A percentile compares a stretch with the other conserved stretches of the same genome.
These are phyloP conservation scores for Hirtodrosophila duncani DNA, from an alignment of 2,888 invertebrate species.

Conservation along the genomic window DNA sequence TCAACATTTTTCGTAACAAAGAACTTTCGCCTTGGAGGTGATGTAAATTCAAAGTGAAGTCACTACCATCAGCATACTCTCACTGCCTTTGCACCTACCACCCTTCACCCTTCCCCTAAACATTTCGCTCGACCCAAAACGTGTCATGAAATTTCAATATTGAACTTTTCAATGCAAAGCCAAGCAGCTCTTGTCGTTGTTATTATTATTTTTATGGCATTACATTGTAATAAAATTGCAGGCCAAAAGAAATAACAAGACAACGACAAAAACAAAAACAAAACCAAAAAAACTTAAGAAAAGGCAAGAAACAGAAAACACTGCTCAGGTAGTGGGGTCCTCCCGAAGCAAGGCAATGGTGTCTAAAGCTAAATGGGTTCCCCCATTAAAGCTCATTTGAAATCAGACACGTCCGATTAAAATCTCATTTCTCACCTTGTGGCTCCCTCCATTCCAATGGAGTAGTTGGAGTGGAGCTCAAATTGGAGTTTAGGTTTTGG, in stretches of 20 bases:
- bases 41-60: too few relatives aligned
- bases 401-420: constrained; percentile 79
- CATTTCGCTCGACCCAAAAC: too few relatives aligned
- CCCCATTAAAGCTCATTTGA: constrained; percentile 79
- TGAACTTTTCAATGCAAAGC: too few relatives aligned
- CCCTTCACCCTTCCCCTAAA: too few relatives aligned
- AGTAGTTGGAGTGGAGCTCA: constrained; percentile 59
- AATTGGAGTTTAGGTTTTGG: constrained; percentile 43
- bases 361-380: constrained; percentile 75
- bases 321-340: too few relatives aligned
- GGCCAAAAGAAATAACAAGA: not conserved
- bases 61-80: too few relatives aligned
- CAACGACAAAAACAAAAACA: not conserved
- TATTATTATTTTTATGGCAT: not conserved
- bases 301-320: too few relatives aligned
- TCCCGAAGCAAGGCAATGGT: not conserved
- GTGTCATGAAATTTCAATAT: too few relatives aligned
- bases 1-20: too few relatives aligned
- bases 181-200: too few relatives aligned
- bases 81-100: too few relatives aligned
- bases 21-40: too few relatives aligned
- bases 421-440: constrained; percentile 79
- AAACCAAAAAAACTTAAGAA: not conserved
- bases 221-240: not conserved
- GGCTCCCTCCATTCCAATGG: constrained; percentile 29